Evolutionary conservation across 1,140 invertebrate species (phyloP), one percentile per base, ranked within the genome.

Genomic region (Phymorhynchus buccinoides): DNA sequence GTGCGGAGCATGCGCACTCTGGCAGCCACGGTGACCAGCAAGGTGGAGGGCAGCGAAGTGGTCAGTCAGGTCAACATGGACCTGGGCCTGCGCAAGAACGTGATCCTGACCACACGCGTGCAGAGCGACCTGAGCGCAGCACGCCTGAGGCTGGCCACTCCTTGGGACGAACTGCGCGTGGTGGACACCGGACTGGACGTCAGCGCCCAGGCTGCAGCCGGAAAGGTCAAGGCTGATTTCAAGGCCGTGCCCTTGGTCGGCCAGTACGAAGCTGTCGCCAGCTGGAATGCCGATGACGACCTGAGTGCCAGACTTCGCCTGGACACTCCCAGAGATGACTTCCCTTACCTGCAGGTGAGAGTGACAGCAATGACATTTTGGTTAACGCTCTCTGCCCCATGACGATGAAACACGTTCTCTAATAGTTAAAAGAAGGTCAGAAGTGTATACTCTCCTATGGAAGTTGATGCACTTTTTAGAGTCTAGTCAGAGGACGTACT

Each of bases 341-440:
- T 83, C 82, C 82, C 82, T 42, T 83, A 83, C 82, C 66, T 83
- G 14, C 82, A 73, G 71, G 71, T 79, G 35, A 42, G 75, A 35
- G 6, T 14, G 7, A 48, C 44, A 18, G 6, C 7, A 48, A 48
- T 18, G 44, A n/a, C n/a, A n/a, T n/a, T 48, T 9, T 18, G 6
- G 44, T 48, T 48, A 18, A 48, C 6, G 44, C 18, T 18, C 44
- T 18, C 44, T 48, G 44, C 6, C 18, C 44, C 18, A 9, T 48
- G 7, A 9, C 44, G 6, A 48, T 48, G 18, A 18, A 48, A 18
- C n/a, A n/a, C n/a, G n/a, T n/a, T n/a, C n/a, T n/a, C n/a, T 48
- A 18, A 18, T 48, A 9, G 44, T 9, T 48, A 18, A 48, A 48
- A 18, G 18, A 48, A 48, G 44, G 44, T 48, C n/a, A n/a, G n/a